Base-by-base conservation (phyloP, 2,113 vertebrate species). In the Cariama cristata region DNA sequence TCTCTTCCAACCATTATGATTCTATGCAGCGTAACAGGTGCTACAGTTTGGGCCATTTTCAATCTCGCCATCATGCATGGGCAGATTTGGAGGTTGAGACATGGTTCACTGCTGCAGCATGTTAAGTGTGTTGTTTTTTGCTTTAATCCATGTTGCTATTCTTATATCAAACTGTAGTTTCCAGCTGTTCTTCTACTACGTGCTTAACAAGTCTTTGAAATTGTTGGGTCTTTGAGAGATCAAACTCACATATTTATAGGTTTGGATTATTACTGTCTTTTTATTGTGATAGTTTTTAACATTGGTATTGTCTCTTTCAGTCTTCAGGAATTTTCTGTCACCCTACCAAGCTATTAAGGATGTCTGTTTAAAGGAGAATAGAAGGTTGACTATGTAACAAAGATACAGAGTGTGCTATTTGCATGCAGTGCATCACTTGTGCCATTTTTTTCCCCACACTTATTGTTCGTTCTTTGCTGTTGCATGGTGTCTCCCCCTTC, bases 51-150 rank as follows among this genome's bases (percentile, higher is more conserved):
- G 77, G 82, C 44, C 32, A 2, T 71, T 90, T 79, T 63, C 69
- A 35, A 6, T 67, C 64, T 49, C 44, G n/a, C 33, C 12, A 14
- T 82, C 49, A n/a, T 0, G 1, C 0, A 1, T 75, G 79, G 52
- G 79, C 59, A 52, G 35, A 32, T 68, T 18, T 68, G 63, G 49
- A 63, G 42, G 21, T 22, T 79, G 86, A 81, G 47, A 4, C 17
- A 12, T 13, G 8, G 64, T 56, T 91, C 64, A n/a, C 24, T 90
- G 69, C 85, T 74, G 45, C 69, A 90, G 81, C 21, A 8, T 6
- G 18, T 11, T 79, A 45, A 62, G n/a, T 44, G 33, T 69, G 35
- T 33, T 87, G 35, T 82, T 30, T 38, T 62, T 56, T 88, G 42
- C 44, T 88, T 55, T 50, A 55, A 87, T 81, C 44, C 15, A 4